These are phyloP conservation scores for Theristus sp. DNA, from an alignment of 2,888 invertebrate species.

Conservation along the genomic window DNA sequence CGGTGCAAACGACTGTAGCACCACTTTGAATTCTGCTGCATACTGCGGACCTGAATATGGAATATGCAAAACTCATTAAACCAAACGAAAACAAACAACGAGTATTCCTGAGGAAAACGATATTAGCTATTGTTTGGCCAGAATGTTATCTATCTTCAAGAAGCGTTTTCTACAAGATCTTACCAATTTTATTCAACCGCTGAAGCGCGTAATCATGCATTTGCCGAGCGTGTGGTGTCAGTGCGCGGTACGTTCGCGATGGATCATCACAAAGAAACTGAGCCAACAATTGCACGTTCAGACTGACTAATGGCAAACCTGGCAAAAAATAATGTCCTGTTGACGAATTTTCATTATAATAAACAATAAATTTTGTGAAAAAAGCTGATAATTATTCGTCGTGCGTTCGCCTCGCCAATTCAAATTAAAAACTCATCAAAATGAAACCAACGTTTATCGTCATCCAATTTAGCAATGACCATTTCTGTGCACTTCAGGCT, in stretches of 20 bases:
- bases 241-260: slow-evolving; percentile 23
- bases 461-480: slow-evolving; percentile 51
- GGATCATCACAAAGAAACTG: slow-evolving; percentile 52
- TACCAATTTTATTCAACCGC: slow-evolving; percentile 68
- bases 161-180: slow-evolving; percentile 18
- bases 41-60: slow-evolving; percentile 46
- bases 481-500: slow-evolving; percentile 54
- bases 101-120: no score
- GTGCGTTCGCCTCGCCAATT: background rate
- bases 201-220: slow-evolving; percentile 67
- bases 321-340: no score
- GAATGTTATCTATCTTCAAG: no score
- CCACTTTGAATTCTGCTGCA: slow-evolving; percentile 74
- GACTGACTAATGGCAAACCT: slow-evolving; percentile 73
- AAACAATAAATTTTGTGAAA: background rate
- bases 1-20: slow-evolving; percentile 65
- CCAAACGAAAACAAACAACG: background rate
- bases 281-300: slow-evolving; percentile 73
- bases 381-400: background rate
- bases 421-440: slow-evolving; percentile 4
- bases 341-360: background rate
- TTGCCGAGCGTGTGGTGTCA: slow-evolving; percentile 3
- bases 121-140: no score
- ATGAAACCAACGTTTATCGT: slow-evolving; percentile 56
- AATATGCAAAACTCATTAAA: background rate